These are phyloP conservation scores for Drosophila koepferae DNA, from an alignment of 2,888 invertebrate species.

Conservation along the genomic window DNA sequence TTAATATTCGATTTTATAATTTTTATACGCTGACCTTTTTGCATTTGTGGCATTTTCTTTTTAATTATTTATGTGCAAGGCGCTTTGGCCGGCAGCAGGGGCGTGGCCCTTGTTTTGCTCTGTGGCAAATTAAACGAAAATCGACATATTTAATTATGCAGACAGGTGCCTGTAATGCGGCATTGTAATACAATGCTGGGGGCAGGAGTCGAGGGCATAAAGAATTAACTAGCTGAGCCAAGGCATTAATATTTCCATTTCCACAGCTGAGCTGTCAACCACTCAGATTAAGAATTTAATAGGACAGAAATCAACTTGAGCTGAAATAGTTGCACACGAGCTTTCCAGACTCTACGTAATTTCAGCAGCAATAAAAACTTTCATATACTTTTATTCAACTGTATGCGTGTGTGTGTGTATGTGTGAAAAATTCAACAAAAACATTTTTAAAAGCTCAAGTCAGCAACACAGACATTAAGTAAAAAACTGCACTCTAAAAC, in stretches of 20 bases:
- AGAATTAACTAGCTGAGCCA: slow-evolving; percentile 15
- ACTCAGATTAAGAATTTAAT: slow-evolving; percentile 32
- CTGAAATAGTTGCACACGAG: slow-evolving; percentile 12
- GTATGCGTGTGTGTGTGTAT: slow-evolving; percentile 10
- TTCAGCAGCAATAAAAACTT: slow-evolving; percentile 23
- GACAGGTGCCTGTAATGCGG: slow-evolving; percentile 77
- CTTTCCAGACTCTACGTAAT: slow-evolving; percentile 19
- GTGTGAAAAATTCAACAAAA: slow-evolving; percentile 63
- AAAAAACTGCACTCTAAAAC: slow-evolving; percentile 61
- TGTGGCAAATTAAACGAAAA: slow-evolving; percentile 74
- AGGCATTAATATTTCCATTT: slow-evolving; percentile 18
- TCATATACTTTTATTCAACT: slow-evolving; percentile 22
- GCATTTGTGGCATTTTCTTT: slow-evolving; percentile 80
- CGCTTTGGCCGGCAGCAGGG: slow-evolving; percentile 11
- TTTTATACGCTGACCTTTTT: slow-evolving; percentile 79
- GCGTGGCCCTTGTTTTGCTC: slow-evolving; percentile 11
- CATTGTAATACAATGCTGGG: slow-evolving; percentile 61
- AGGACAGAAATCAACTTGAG: slow-evolving; percentile 16
- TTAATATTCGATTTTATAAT: slow-evolving; percentile 82
- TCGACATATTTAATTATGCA: slow-evolving; percentile 79
- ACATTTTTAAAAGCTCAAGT: slow-evolving; percentile 74
- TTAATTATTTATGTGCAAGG: slow-evolving; percentile 80
- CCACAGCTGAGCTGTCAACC: slow-evolving; percentile 2
- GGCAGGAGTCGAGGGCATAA: neutral
- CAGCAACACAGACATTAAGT: slow-evolving; percentile 50